These are phyloP conservation scores for Malurus cyaneus DNA, from an alignment of 2,113 vertebrate genomes.

Conservation along the genomic window DNA sequence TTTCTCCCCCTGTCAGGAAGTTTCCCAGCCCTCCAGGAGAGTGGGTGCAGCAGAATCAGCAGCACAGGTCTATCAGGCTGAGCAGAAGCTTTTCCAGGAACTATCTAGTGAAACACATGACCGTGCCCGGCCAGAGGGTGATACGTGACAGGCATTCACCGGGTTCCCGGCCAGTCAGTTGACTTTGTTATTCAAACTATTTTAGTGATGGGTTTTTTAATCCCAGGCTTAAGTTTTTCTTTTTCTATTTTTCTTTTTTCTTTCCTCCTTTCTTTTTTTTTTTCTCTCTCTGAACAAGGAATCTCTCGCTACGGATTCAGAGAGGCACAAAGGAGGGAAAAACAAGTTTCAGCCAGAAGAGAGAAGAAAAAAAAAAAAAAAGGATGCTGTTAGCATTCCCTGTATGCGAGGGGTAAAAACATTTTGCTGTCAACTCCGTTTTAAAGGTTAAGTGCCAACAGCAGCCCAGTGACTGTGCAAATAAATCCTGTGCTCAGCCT, in stretches of 20 bases:
- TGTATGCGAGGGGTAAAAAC: background rate
- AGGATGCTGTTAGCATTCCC: conserved; percentile 53
- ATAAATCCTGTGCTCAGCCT: background rate
- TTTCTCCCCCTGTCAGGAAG: background rate
- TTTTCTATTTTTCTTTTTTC: background rate
- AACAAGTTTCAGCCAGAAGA: conserved; percentile 7
- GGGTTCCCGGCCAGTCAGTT: background rate
- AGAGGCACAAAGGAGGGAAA: conserved; percentile 26
- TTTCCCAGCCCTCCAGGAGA: background rate
- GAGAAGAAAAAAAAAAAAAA: background rate
- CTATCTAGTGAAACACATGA: conserved; percentile 44
- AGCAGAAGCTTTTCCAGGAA: conserved; percentile 65
- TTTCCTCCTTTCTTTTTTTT: background rate
- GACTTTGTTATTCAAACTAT: conserved; percentile 59
- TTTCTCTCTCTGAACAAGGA: too few relatives aligned
- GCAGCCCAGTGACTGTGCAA: background rate
- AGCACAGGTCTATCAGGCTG: conserved; percentile 55
- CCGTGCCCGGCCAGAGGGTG: background rate
- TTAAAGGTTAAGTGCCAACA: background rate
- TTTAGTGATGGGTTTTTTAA: conserved; percentile 56
- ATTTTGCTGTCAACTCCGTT: conserved; percentile 30
- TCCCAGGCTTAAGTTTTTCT: conserved; percentile 23
- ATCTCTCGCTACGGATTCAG: too few relatives aligned
- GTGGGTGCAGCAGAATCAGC: conserved; percentile 39
- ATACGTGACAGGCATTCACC: conserved; percentile 53